Conservation (phyloP, 2,113 vertebrate species). For the Rhinopomastus cyanomelas region DNA sequence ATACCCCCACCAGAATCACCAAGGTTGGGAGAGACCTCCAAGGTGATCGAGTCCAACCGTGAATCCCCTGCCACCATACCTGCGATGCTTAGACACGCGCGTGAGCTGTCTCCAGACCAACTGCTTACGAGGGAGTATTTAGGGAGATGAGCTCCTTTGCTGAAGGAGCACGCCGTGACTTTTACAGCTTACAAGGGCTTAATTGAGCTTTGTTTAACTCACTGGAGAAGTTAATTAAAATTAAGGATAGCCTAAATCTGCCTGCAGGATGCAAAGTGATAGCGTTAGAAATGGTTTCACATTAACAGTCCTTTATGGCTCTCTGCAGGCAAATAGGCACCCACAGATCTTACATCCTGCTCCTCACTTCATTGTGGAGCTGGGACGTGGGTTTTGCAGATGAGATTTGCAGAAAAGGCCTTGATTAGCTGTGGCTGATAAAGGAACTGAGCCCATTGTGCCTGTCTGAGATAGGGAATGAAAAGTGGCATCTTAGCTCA, state of each 20-base stretch:
- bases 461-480: not conserved
- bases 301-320: not conserved
- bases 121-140: not conserved
- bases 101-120: not conserved
- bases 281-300: slow-evolving; percentile 28
- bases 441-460: slow-evolving; percentile 31
- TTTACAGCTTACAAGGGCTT: slow-evolving; percentile 24
- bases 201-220: slow-evolving; percentile 44
- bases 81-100: accelerated
- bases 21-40: too few relatives aligned
- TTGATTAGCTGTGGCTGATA: slow-evolving; percentile 36
- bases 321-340: not conserved
- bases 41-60: too few relatives aligned
- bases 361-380: not conserved
- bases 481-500: slow-evolving; percentile 42
- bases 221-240: slow-evolving; percentile 49
- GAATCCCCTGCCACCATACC: too few relatives aligned
- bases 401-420: slow-evolving; percentile 39
- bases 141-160: not conserved
- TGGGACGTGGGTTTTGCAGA: slow-evolving; percentile 20
- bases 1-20: too few relatives aligned
- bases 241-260: slow-evolving; percentile 34
- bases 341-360: not conserved
- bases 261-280: slow-evolving; percentile 12
- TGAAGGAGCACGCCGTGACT: not conserved